Evolutionary conservation across 2,888 invertebrate species (phyloP).

Genomic region (Leptothorax acervorum): DNA sequence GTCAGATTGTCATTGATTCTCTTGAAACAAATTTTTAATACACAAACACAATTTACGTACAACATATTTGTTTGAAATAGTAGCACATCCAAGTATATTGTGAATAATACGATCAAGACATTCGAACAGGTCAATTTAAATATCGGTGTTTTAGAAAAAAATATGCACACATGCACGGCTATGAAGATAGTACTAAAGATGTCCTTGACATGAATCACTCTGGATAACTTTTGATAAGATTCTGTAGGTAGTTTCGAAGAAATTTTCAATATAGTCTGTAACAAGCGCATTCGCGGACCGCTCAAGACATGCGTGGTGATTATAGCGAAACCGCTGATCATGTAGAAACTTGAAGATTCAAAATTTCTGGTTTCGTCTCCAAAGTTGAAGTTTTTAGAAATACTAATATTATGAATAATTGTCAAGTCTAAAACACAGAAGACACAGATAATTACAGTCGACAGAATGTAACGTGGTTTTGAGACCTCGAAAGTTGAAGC

Average conservation of each 20-base stretch:
- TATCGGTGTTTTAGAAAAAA: not conserved
- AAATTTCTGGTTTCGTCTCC: not conserved
- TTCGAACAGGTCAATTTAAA: not conserved
- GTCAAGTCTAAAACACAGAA: not conserved
- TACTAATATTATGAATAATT: not conserved
- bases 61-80: not conserved
- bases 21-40: not conserved
- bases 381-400: not conserved
- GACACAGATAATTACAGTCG: not conserved
- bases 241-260: not conserved
- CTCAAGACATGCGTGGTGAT: not conserved
- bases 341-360: not conserved
- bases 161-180: not conserved
- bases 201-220: not conserved
- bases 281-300: not conserved
- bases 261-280: not conserved
- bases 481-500: not conserved
- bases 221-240: not conserved
- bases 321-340: not conserved
- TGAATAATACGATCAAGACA: fast-evolving
- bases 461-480: not conserved
- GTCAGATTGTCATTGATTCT: not conserved
- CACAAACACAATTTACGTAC: not conserved
- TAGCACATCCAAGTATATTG: not conserved
- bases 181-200: not conserved